Evolutionary conservation across 2,888 invertebrate genomes (phyloP), one percentile per base, ranked within the genome.

Genomic region (Tinea semifulvella): DNA sequence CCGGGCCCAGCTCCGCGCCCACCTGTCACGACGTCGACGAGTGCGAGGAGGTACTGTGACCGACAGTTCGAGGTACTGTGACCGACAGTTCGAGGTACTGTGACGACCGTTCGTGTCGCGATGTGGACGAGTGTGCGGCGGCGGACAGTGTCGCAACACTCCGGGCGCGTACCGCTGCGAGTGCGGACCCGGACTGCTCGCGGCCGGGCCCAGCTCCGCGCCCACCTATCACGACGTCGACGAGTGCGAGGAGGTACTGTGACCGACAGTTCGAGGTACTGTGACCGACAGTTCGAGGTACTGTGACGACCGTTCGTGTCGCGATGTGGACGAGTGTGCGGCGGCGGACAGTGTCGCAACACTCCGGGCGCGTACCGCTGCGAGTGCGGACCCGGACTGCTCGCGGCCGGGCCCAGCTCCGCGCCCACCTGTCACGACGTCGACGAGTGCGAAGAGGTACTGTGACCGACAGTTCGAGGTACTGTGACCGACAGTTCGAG

Each of bases 81-180:
- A n/a, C n/a, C 52, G 76, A 84, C 8, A 93, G 94, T 0, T 92
- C 88, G 73, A 86, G 88, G 49, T 79, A 93, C 1, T 86, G 88
- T 54, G 82, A 88, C 18, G 92, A 93, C 65, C 91, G 88, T 53
- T 84, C 88, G 2, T 94, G 94, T 65, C 76, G 83, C 46, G 91
- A 91, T 67, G 72, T 91, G 2, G 88, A 92, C 69, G 92, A 92
- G 86, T 87, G 44, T 92, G 92, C 65, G 89, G 89, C 55, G 91
- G 91, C 26, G 92, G 91, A 16, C 81, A 84, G 57, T 94, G 94
- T 63, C 84, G 85, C 45, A 93, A 94, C 65, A 83, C 86, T 38
- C 85, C 86, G 1, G 93, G 92, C 28, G 84, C 87, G 26, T 92
- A 89, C 65, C 69, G 80, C 28, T 90, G 90, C 61, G 72, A 81